Conservation (phyloP, 2,113 vertebrate genomes). For the Echinops telfairi region DNA sequence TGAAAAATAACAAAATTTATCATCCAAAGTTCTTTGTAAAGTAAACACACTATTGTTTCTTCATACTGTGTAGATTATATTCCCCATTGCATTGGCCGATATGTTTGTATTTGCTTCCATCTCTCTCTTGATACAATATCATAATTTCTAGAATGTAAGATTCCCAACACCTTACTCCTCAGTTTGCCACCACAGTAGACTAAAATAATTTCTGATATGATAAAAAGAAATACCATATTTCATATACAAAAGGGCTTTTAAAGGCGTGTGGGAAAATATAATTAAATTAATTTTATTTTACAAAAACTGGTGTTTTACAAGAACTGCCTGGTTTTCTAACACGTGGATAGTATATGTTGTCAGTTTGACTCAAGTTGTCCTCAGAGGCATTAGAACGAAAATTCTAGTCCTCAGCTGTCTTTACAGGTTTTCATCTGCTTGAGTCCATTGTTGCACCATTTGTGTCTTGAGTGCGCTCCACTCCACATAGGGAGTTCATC, state of each 20-base stretch:
- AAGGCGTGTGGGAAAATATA: no score
- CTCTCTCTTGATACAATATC: background rate
- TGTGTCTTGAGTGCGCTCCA: background rate
- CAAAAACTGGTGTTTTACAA: background rate
- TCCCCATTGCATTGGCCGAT: background rate
- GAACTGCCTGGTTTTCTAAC: background rate
- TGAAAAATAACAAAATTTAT: background rate
- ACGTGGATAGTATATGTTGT: background rate
- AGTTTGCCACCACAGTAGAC: background rate
- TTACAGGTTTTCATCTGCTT: background rate
- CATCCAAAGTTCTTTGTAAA: constrained; percentile 8
- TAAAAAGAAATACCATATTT: constrained; percentile 3
- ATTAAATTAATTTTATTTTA: no score
- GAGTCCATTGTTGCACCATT: background rate
- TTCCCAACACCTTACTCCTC: background rate
- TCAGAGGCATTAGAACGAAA: background rate
- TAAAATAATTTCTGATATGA: background rate
- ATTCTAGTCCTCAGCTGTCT: background rate
- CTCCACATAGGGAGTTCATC: no score
- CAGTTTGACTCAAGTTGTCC: background rate
- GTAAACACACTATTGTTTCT: background rate
- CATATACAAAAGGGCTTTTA: background rate
- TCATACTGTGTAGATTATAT: background rate
- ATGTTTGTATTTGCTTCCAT: background rate
- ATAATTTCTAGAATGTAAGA: background rate